Evolutionary conservation across 2,888 invertebrate genomes (phyloP).

Genomic region (Galerucella calmariensis): DNA sequence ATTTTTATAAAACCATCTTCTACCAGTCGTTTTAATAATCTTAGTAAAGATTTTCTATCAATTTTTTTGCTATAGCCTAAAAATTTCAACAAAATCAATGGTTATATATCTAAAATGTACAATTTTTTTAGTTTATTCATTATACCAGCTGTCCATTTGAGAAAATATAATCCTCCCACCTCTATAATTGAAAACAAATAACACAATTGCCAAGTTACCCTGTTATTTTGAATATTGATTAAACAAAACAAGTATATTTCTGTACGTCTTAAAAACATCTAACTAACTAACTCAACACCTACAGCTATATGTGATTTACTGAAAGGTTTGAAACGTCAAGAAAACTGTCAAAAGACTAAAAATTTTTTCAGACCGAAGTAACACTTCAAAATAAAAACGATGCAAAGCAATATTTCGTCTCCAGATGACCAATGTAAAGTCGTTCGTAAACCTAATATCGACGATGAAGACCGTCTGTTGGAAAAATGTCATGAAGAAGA

Average conservation of each 20-base stretch:
- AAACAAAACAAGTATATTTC: not conserved
- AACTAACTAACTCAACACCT: too few relatives aligned
- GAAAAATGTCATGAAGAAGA: conserved; percentile 57
- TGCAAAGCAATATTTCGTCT: not conserved
- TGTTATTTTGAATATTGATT: not conserved
- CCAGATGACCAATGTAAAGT: conserved; percentile 25
- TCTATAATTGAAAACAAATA: not conserved
- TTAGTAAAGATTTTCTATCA: conserved; percentile 74
- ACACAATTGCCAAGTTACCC: not conserved
- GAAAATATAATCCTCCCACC: not conserved
- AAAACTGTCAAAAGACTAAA: not conserved
- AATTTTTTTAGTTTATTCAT: not conserved
- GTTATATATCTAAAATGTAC: not conserved
- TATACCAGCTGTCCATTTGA: not conserved
- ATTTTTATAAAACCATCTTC: conserved; percentile 70
- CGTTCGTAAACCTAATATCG: conserved; percentile 9
- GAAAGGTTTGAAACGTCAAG: not conserved
- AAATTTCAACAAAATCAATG: conserved; percentile 19
- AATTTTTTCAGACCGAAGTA: not conserved
- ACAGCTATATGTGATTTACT: too few relatives aligned
- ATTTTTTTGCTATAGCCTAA: conserved; percentile 68
- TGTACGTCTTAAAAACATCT: too few relatives aligned
- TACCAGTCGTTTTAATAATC: conserved; percentile 70
- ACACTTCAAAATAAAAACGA: not conserved
- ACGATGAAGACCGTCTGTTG: conserved; percentile 47